Percentiles rank a stretch among this genome's conserved stretches.
phyloP scores from a whole-genome alignment of 1,140 invertebrate species.

The Nomia melanderi region DNA sequence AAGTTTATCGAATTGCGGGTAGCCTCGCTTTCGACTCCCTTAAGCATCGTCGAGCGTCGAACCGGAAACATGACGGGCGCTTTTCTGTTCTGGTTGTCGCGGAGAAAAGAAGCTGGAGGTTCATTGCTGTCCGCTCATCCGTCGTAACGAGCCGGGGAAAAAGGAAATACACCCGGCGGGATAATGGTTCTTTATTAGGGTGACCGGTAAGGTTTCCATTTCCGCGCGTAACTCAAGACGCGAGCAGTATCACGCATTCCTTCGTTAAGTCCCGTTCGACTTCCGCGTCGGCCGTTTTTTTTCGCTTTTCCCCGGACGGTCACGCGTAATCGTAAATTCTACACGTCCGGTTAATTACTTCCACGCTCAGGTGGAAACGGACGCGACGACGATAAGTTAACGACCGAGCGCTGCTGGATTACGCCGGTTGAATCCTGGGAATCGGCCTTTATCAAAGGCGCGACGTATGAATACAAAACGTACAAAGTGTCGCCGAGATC shows the following conservation, averaged over 20 bases:
- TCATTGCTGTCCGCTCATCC: conserved; percentile 16
- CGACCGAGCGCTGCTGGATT: background rate
- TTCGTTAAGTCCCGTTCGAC: background rate
- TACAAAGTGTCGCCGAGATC: background rate
- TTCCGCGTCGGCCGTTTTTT: conserved; percentile 13
- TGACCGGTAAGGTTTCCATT: background rate
- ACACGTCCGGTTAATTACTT: background rate
- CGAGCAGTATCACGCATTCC: background rate
- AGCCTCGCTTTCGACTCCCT: conserved; percentile 18
- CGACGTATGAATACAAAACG: background rate
- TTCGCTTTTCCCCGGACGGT: background rate
- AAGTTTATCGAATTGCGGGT: conserved; percentile 34
- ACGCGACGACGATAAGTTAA: conserved; percentile 18
- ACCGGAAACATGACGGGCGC: conserved; percentile 33
- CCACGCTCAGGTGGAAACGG: conserved; percentile 6
- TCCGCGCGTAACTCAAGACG: background rate
- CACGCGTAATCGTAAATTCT: conserved; percentile 18
- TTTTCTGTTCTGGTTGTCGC: background rate
- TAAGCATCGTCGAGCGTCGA: conserved; percentile 44
- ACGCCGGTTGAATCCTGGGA: background rate
- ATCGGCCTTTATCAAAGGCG: background rate
- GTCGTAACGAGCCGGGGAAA: no score
- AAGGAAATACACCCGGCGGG: background rate
- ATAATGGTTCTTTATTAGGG: background rate
- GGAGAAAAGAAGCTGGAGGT: background rate